Conservation (phyloP, 2,113 vertebrate species). For the Rhipidura dahli region DNA sequence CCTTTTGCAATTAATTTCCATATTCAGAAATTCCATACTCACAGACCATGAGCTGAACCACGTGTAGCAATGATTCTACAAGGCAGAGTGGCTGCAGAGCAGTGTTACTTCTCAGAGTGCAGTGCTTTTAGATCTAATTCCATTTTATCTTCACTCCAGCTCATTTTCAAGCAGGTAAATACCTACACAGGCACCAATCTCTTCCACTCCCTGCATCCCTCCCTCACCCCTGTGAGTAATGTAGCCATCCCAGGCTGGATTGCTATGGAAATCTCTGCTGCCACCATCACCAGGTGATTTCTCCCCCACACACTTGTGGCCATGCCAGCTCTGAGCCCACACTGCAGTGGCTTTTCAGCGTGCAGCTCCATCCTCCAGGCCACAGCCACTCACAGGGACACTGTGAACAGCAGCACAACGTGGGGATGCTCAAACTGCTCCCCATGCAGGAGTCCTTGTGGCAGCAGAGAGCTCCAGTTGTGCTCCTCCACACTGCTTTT, state of each 20-base stretch:
- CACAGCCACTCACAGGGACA: not conserved
- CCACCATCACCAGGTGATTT: not conserved
- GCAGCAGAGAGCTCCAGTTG: not conserved
- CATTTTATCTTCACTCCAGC: not conserved
- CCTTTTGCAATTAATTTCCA: not conserved
- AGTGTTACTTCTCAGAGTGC: not conserved
- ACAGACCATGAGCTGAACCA: not conserved
- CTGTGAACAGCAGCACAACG: accelerated
- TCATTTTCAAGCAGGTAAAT: not conserved
- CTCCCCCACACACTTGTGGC: not conserved
- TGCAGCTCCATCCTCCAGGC: not conserved
- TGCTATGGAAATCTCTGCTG: not conserved
- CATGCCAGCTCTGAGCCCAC: not conserved
- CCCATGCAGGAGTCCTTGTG: accelerated
- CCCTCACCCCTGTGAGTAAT: not conserved
- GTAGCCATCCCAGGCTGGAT: not conserved
- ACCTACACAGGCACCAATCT: not conserved
- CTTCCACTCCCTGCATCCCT: not conserved
- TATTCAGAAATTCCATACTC: not conserved
- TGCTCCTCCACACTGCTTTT: not conserved
- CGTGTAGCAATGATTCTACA: not conserved
- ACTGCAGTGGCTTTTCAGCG: not conserved
- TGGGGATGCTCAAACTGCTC: not conserved
- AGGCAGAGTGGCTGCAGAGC: not conserved
- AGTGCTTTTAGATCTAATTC: not conserved